Evolutionary conservation across 2,113 vertebrate species (phyloP).

Genomic region (Pitta sordida): DNA sequence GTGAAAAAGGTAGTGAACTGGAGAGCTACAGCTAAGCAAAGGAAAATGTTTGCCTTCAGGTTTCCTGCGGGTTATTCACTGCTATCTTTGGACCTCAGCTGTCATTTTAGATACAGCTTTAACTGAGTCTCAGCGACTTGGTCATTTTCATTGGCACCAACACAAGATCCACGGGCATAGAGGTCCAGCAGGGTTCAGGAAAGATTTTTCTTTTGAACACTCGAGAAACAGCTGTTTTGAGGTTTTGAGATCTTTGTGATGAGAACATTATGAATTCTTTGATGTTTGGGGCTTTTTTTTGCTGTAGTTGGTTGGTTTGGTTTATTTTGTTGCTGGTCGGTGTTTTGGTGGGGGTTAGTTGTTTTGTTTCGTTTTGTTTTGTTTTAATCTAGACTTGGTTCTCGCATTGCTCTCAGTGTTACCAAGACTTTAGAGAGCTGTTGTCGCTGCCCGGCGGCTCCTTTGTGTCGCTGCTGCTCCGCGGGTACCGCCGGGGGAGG

Average conservation of each 20-base stretch:
- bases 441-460: not conserved
- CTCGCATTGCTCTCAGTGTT: accelerated
- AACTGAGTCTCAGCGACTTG: accelerated
- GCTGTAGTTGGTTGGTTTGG: too few species aligned
- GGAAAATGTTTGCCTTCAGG: not conserved
- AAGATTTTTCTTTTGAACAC: too few species aligned
- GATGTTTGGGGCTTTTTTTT: not conserved
- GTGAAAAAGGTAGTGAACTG: not conserved
- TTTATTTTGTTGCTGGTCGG: not conserved
- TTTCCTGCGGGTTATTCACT: not conserved
- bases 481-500: not conserved
- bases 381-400: accelerated
- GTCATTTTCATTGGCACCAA: accelerated
- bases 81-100: not conserved
- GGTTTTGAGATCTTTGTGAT: not conserved
- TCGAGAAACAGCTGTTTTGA: accelerated
- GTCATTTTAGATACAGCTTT: not conserved
- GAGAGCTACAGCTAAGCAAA: not conserved
- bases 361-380: too few species aligned
- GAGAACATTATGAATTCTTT: accelerated
- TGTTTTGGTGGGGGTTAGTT: not conserved
- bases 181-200: not conserved
- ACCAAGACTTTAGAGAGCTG: accelerated
- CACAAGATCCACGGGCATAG: accelerated
- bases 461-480: not conserved